Evolutionary conservation across 1,140 invertebrate genomes (phyloP).

Genomic region (Anadara kagoshimensis): DNA sequence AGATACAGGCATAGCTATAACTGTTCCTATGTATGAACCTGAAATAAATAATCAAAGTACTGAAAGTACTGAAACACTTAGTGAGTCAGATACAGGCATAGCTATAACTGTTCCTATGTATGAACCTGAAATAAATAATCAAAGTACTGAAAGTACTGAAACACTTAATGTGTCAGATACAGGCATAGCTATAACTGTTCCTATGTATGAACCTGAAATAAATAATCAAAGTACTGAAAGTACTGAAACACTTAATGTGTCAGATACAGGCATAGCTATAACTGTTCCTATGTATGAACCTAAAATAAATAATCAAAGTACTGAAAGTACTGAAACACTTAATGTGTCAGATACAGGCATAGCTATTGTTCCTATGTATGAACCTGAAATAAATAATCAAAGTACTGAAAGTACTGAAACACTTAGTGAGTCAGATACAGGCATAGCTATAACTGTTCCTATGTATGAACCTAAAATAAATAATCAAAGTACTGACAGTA

Average conservation of each 20-base stretch:
- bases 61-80: no score
- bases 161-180: no score
- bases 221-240: no score
- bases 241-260: no score
- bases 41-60: no score
- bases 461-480: not conserved
- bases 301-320: no score
- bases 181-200: conserved; percentile 72
- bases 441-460: conserved; percentile 10
- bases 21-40: conserved; percentile 73
- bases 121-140: conserved; percentile 62
- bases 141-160: no score
- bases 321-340: no score
- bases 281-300: conserved; percentile 74
- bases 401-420: no score
- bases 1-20: conserved; percentile 72
- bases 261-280: conserved; percentile 71
- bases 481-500: no score
- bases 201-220: conserved; percentile 70
- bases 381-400: conserved; percentile 61
- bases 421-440: no score
- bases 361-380: conserved; percentile 72
- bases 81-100: conserved; percentile 72
- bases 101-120: conserved; percentile 74
- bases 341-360: conserved; percentile 73